These are phyloP conservation scores for Ridgeia piscesae DNA, from an alignment of 1,140 invertebrate genomes.

Conservation along the genomic window DNA sequence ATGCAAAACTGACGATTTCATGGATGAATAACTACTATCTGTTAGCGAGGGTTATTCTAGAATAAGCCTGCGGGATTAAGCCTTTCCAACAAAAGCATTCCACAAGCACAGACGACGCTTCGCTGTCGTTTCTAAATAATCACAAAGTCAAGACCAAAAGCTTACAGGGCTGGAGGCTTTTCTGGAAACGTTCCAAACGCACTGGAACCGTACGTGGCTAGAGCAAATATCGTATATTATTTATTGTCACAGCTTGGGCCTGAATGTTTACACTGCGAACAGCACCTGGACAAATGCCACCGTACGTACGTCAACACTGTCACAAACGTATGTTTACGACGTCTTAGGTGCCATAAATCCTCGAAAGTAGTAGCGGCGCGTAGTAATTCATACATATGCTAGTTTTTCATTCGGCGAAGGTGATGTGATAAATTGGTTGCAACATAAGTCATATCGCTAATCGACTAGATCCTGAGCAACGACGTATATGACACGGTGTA, in stretches of 20 bases:
- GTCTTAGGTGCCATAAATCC: not conserved
- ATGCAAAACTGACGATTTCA: not conserved
- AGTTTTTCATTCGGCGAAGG: not conserved
- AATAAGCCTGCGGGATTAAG: not conserved
- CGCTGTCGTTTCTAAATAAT: not conserved
- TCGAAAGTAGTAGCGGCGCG: not conserved
- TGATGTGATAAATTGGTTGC: not conserved
- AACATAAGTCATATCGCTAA: not conserved
- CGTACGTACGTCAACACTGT: not conserved
- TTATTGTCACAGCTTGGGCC: not conserved
- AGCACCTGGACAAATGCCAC: not conserved
- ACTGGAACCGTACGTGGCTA: not conserved
- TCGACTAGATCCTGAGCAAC: not conserved
- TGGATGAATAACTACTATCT: not conserved
- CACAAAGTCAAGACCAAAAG: not conserved
- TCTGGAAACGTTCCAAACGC: not conserved
- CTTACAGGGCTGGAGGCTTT: not conserved
- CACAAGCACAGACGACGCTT: not conserved
- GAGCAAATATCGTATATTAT: not conserved
- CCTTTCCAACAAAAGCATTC: not conserved
- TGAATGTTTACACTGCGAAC: not conserved
- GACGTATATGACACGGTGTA: not conserved
- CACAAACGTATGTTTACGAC: not conserved
- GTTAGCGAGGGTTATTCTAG: not conserved
- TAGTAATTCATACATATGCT: not conserved